phyloP scores from a whole-genome alignment of 2,888 invertebrate genomes.

The Campopleginae sp. region DNA sequence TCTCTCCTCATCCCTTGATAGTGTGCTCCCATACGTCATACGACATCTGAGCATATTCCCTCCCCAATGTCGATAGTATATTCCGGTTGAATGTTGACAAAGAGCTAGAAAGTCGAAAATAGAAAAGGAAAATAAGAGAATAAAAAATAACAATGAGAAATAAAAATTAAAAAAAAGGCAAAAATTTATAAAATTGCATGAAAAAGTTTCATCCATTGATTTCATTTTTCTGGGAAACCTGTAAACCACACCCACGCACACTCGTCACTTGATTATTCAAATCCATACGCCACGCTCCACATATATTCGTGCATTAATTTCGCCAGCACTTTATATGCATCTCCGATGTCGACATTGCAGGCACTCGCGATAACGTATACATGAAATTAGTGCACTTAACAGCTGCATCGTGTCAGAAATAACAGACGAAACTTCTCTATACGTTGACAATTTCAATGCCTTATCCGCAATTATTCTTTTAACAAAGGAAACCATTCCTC shows the following conservation, averaged over 20 bases:
- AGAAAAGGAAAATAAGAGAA: not conserved
- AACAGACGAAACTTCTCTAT: not conserved
- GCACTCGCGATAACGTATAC: slow-evolving; percentile 7
- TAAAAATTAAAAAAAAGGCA: not conserved
- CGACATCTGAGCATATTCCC: not conserved
- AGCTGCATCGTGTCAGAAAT: slow-evolving; percentile 8
- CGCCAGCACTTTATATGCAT: slow-evolving; percentile 21
- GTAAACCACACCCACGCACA: not conserved
- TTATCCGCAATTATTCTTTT: not conserved
- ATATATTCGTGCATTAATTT: slow-evolving; percentile 9
- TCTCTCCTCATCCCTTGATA: not conserved
- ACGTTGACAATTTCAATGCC: not conserved
- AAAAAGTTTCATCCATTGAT: slow-evolving; percentile 1
- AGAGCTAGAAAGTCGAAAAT: not conserved
- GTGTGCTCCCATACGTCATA: slow-evolving; percentile 1
- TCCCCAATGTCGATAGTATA: not conserved
- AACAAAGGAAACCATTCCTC: slow-evolving; percentile 4
- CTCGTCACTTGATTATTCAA: not conserved
- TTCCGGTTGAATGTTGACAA: slow-evolving; percentile 23
- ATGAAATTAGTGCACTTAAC: slow-evolving; percentile 14
- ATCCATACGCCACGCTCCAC: not conserved
- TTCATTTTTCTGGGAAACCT: not conserved
- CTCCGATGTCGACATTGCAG: slow-evolving; percentile 18
- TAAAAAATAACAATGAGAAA: not conserved
- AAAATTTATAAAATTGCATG: not conserved